phyloP scores from a whole-genome alignment of 2,797 vertebrate species.

The Acipenser ruthenus region DNA sequence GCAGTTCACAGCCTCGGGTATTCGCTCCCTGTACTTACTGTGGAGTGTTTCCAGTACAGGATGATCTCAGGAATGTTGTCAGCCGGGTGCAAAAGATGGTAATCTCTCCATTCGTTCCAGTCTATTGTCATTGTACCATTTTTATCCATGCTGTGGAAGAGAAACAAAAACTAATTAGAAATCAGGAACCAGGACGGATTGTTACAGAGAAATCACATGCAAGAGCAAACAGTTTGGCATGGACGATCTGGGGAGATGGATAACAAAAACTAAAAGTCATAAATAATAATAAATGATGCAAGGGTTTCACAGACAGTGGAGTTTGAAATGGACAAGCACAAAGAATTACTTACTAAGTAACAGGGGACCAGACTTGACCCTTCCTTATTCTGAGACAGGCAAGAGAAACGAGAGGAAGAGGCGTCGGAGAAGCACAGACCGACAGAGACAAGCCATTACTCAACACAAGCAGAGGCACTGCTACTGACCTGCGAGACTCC shows the following conservation, averaged over 20 bases:
- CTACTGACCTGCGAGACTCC: too few species aligned
- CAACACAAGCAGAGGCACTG: background rate
- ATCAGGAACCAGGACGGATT: too few species aligned
- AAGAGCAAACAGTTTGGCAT: background rate
- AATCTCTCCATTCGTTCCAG: constrained; percentile 94
- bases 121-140: constrained; percentile 95
- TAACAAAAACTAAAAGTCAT: background rate
- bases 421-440: constrained; percentile 55
- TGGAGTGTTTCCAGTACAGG: constrained; percentile 95
- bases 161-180: constrained; percentile 9
- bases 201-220: background rate
- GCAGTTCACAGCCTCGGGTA: too few species aligned
- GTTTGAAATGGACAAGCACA: constrained; percentile 23
- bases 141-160: constrained; percentile 80
- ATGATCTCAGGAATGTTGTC: constrained; percentile 96
- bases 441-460: constrained; percentile 15
- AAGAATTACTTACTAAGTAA: constrained; percentile 90
- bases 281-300: background rate
- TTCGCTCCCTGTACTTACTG: constrained; percentile 55
- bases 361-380: constrained; percentile 87
- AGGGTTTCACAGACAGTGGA: background rate
- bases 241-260: background rate
- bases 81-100: constrained; percentile 85
- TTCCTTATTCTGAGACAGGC: constrained; percentile 88
- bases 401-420: constrained; percentile 56